phyloP scores from a whole-genome alignment of 2,888 invertebrate species.

The Tricholauxania praeusta region DNA sequence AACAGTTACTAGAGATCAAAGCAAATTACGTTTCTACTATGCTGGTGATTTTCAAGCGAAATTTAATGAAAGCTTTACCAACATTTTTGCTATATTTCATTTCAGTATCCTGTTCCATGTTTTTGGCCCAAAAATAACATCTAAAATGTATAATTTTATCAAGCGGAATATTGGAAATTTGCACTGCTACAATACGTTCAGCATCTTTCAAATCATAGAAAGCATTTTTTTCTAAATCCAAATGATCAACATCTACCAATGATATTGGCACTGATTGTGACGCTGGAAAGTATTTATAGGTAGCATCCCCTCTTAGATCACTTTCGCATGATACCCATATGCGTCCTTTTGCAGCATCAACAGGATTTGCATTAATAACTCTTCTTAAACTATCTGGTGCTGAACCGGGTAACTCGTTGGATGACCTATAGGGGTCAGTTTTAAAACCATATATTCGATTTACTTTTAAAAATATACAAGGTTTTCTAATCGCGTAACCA shows the following conservation, averaged over 20 bases:
- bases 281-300: slow-evolving; percentile 71
- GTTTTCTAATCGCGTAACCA: slow-evolving; percentile 77
- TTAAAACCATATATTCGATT: slow-evolving; percentile 81
- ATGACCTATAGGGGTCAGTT: slow-evolving; percentile 73
- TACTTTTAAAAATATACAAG: slow-evolving; percentile 84
- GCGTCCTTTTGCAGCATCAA: slow-evolving; percentile 69
- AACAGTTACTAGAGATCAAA: too few species aligned
- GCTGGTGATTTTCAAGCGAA: too few species aligned
- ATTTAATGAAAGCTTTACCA: too few species aligned
- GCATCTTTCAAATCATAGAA: slow-evolving; percentile 70
- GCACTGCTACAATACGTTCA: slow-evolving; percentile 69
- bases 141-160: slow-evolving; percentile 77
- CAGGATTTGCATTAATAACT: slow-evolving; percentile 62
- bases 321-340: slow-evolving; percentile 82
- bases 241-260: not conserved
- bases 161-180: slow-evolving; percentile 69
- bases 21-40: too few species aligned
- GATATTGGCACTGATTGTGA: slow-evolving; percentile 19
- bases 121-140: slow-evolving; percentile 88
- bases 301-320: slow-evolving; percentile 77
- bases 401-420: slow-evolving; percentile 69
- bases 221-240: slow-evolving; percentile 69
- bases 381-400: slow-evolving; percentile 72
- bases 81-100: too few species aligned
- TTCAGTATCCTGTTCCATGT: slow-evolving; percentile 69